A percentile compares a stretch with the other conserved stretches of the same genome.
These are phyloP conservation scores for Tonatia bakeri DNA, from an alignment of 2,113 vertebrate genomes.

Conservation along the genomic window DNA sequence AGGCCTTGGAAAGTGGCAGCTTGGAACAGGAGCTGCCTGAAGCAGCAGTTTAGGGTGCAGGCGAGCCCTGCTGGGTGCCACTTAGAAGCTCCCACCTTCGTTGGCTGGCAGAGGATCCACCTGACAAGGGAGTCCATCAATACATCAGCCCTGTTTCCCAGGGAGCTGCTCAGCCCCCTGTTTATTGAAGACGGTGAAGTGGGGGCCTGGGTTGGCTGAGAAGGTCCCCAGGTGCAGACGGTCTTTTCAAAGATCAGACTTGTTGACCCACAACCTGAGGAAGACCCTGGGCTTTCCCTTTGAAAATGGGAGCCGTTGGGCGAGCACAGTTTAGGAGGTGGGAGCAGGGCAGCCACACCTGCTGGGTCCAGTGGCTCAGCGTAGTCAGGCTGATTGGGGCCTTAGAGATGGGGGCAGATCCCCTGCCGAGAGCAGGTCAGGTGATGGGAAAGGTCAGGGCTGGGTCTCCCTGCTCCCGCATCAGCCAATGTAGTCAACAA, in stretches of 20 bases:
- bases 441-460: background rate
- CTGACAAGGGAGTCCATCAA: conserved; percentile 62
- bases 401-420: background rate
- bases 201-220: conserved; percentile 51
- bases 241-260: conserved; percentile 65
- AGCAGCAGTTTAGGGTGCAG: conserved; percentile 58
- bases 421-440: background rate
- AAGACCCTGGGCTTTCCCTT: conserved; percentile 44
- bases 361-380: background rate
- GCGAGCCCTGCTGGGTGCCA: conserved; percentile 58
- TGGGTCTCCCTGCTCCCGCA: background rate
- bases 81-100: conserved; percentile 61
- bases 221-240: conserved; percentile 54
- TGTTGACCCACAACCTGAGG: conserved; percentile 23
- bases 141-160: conserved; percentile 58
- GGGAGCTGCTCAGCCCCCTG: conserved; percentile 51
- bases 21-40: conserved; percentile 22
- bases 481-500: background rate
- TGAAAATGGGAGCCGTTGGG: background rate
- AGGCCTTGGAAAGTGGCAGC: conserved; percentile 34
- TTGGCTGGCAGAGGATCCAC: conserved; percentile 50
- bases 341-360: background rate
- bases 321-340: background rate
- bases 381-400: background rate
- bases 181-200: conserved; percentile 37